phyloP scores from a whole-genome alignment of 1,140 invertebrate species.

The Paraescarpia echinospica region DNA sequence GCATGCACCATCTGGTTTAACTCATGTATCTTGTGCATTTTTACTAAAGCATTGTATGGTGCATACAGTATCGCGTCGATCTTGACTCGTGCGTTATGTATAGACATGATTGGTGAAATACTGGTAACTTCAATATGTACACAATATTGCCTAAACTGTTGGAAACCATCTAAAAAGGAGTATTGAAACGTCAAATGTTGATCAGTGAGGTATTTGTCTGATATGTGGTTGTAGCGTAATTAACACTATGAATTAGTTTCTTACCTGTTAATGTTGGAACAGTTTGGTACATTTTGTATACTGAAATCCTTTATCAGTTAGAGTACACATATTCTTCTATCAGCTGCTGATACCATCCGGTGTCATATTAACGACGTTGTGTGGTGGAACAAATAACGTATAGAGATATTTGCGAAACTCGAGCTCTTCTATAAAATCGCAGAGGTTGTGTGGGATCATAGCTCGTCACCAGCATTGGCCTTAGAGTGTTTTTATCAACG shows the following conservation, averaged over 20 bases:
- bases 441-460: not conserved
- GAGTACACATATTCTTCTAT: too few relatives aligned
- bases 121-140: not conserved
- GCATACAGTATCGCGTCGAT: not conserved
- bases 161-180: too few relatives aligned
- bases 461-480: too few relatives aligned
- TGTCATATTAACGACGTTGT: not conserved
- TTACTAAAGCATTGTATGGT: too few relatives aligned
- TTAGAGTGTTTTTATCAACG: not conserved
- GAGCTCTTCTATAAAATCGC: not conserved
- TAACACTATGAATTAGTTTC: not conserved
- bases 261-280: not conserved
- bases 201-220: not conserved
- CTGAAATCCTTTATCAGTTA: not conserved
- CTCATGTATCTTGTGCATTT: too few relatives aligned
- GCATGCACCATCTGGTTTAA: not conserved
- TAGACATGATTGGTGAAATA: not conserved
- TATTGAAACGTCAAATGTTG: too few relatives aligned
- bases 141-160: too few relatives aligned
- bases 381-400: not conserved
- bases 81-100: not conserved
- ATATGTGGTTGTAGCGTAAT: not conserved
- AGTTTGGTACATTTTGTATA: not conserved
- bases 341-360: not conserved
- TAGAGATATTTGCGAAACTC: not conserved